phyloP scores from a whole-genome alignment of 1,140 invertebrate species.

The Ephestia elutella region DNA sequence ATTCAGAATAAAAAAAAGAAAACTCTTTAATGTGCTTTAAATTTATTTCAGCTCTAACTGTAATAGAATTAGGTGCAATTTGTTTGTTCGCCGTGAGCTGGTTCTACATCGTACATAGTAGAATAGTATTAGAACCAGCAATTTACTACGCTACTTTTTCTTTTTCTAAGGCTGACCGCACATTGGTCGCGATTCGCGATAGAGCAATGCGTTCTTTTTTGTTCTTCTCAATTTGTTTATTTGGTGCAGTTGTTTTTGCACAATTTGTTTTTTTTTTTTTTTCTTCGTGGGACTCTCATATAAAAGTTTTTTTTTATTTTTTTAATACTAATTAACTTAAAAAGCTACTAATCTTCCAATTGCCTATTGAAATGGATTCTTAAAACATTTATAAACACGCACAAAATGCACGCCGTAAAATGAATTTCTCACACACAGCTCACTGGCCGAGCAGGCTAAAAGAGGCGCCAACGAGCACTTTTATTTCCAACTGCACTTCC shows the following conservation, averaged over 20 bases:
- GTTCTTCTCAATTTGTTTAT: background rate
- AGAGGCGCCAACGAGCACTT: background rate
- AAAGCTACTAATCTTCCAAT: too few relatives aligned
- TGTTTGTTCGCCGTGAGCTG: background rate
- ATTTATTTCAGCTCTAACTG: background rate
- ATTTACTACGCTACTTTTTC: slow-evolving; percentile 7
- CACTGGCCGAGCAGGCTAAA: background rate
- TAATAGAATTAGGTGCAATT: slow-evolving; percentile 10
- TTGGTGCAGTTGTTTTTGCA: background rate
- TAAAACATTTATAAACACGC: too few relatives aligned
- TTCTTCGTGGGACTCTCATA: too few relatives aligned
- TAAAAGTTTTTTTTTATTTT: too few relatives aligned
- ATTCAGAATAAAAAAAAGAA: too few relatives aligned
- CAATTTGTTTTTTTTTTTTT: background rate
- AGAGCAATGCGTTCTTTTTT: background rate
- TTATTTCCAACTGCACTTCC: slow-evolving; percentile 7
- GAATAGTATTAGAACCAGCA: slow-evolving; percentile 8
- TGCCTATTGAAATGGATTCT: too few relatives aligned
- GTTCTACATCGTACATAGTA: background rate
- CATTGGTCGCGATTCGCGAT: background rate
- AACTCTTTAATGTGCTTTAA: background rate
- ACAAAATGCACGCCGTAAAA: too few relatives aligned
- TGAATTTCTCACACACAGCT: background rate
- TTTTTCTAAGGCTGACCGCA: slow-evolving; percentile 1
- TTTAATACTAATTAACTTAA: too few relatives aligned